Evolutionary conservation across 1,140 invertebrate species (phyloP), one percentile per base, ranked within the genome.

Genomic region (Hyposmocoma kahamanoa): DNA sequence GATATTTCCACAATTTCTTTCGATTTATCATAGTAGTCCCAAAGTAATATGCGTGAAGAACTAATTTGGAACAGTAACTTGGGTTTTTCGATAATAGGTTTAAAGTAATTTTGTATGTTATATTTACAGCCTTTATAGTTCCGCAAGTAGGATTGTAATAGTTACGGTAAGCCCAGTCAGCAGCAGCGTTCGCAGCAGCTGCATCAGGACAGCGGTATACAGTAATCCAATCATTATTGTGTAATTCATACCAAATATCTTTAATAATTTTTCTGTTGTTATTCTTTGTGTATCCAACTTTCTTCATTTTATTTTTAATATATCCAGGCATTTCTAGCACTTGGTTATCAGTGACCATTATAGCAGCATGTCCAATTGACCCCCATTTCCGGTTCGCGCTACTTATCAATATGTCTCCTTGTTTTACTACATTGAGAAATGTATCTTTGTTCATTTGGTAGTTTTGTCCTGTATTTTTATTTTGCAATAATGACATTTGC

Each of bases 61-160:
- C 72, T 1, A 78, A 59, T 34, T 78, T 78, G 0, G 74, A 75
- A 48, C 73, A 77, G 42, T 77, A 77, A 18, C 73, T 75, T 0
- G 72, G 70, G 24, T 78, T 70, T 9, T 24, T 63, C 1, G 60
- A 64, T 50, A 56, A 49, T n/a, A 72, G 45, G 36, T 72, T 51
- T 0, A 65, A 32, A 3, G 57, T 65, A 28, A 73, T 45, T 38
- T 47, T 50, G 18, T 75, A 75, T 1, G 62, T 78, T 11, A 78
- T 63, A 22, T 72, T 69, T 10, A 57, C 73, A 13, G 59, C 58
- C 46, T 78, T 78, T 30, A 50, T 67, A 6, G 41, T 11, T 6
- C 71, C 67, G 2, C 66, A 71, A 18, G 21, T 51, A 0, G 72
- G 65, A n/a, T 71, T 73, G 47, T 78, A 78, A 42, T 78, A 78